Evolutionary conservation across 2,113 vertebrate species (phyloP).

Genomic region (Sphaerodactylus townsendi): DNA sequence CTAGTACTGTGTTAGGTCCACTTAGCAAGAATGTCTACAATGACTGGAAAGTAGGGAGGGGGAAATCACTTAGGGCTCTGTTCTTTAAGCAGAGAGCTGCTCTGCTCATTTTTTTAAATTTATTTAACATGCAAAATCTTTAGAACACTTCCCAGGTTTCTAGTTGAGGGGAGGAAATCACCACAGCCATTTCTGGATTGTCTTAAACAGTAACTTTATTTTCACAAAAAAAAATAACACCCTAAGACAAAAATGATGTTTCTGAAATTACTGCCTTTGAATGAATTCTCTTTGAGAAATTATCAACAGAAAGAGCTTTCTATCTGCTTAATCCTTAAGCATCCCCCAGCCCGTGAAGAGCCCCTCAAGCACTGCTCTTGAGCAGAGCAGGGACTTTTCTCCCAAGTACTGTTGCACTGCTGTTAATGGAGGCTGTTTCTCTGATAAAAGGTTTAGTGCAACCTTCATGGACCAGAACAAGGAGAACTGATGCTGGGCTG

Average conservation of each 20-base stretch:
- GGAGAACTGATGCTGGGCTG: neutral
- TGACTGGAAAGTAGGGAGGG: constrained; percentile 44
- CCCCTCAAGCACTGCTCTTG: neutral
- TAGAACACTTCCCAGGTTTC: constrained; percentile 63
- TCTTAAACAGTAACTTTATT: constrained; percentile 60
- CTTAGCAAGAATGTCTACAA: constrained; percentile 70
- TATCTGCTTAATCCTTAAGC: neutral
- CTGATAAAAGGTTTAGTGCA: neutral
- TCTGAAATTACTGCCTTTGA: constrained; percentile 50
- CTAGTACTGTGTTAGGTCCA: constrained; percentile 68
- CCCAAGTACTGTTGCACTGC: neutral
- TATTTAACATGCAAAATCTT: constrained; percentile 61
- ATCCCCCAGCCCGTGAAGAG: neutral
- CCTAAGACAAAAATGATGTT: constrained; percentile 57
- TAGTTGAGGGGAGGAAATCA: constrained; percentile 54
- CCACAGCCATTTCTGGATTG: constrained; percentile 51
- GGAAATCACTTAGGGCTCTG: constrained; percentile 67
- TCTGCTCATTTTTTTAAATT: constrained; percentile 62
- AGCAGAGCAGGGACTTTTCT: neutral
- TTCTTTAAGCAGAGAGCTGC: constrained; percentile 70
- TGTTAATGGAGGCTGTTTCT: neutral
- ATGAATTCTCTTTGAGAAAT: neutral
- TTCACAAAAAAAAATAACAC: constrained; percentile 43
- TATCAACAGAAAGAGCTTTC: neutral
- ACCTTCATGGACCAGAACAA: neutral